phyloP scores from a whole-genome alignment of 1,140 invertebrate genomes.

The Trichomalopsis sarcophagae region DNA sequence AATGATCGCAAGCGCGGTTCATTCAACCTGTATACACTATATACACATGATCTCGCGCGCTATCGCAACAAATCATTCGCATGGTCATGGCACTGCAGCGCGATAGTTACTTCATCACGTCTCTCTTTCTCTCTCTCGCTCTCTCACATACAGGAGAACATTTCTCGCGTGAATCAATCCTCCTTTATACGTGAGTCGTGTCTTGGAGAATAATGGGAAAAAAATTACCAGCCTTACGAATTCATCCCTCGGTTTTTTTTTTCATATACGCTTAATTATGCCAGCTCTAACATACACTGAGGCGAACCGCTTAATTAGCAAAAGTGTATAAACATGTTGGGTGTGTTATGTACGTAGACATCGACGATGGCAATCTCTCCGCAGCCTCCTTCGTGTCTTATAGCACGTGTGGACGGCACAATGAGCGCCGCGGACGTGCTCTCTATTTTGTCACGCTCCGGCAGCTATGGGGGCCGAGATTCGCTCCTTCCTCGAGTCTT shows the following conservation, averaged over 20 bases:
- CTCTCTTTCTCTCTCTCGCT: too few species aligned
- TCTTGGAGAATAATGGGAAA: neutral
- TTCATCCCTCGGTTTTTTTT: too few species aligned
- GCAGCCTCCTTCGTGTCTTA: neutral
- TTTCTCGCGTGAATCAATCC: neutral
- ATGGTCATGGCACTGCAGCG: neutral
- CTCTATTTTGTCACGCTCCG: constrained; percentile 70
- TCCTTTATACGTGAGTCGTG: neutral
- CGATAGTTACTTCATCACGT: neutral
- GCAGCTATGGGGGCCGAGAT: constrained; percentile 66
- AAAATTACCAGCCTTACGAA: neutral
- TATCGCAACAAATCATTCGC: constrained; percentile 27
- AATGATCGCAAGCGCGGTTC: neutral
- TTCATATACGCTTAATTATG: neutral
- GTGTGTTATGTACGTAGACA: too few species aligned
- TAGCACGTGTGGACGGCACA: neutral
- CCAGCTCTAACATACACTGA: too few species aligned
- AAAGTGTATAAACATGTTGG: too few species aligned
- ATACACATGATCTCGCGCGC: neutral
- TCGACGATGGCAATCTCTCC: neutral
- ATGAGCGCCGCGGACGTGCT: constrained; percentile 50
- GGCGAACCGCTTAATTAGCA: too few species aligned
- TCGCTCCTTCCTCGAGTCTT: constrained; percentile 27
- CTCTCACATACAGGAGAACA: neutral
- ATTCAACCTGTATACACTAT: neutral